These are phyloP conservation scores for Muscicapa striata DNA, from an alignment of 2,797 vertebrate genomes.

Conservation along the genomic window DNA sequence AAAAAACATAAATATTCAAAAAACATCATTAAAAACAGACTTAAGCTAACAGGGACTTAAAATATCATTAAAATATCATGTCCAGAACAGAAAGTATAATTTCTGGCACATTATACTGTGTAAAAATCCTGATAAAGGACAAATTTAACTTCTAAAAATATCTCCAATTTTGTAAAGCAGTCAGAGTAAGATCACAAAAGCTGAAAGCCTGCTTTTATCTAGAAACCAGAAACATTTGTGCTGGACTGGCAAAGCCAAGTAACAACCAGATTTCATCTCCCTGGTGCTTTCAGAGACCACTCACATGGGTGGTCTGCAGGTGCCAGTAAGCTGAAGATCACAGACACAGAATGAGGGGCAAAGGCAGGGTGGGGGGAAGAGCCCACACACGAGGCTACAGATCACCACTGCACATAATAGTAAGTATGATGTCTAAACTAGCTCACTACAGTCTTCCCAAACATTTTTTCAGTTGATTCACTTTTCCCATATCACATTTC, in stretches of 20 bases:
- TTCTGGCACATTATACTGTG: background rate
- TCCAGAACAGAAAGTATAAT: background rate
- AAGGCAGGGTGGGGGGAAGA: background rate
- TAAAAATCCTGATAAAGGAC: background rate
- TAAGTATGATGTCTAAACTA: background rate
- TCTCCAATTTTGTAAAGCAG: background rate
- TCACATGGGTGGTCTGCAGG: background rate
- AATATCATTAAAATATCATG: background rate
- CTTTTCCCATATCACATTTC: background rate
- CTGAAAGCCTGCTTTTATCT: background rate
- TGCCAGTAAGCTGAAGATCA: background rate
- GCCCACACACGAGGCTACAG: rapidly evolving
- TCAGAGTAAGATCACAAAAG: background rate
- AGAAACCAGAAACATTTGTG: background rate
- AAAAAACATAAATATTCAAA: background rate
- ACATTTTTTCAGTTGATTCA: background rate
- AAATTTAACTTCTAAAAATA: background rate
- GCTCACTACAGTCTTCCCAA: background rate
- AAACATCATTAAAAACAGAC: background rate
- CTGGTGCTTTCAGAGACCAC: background rate
- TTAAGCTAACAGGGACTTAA: background rate
- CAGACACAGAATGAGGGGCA: background rate
- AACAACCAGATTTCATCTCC: background rate
- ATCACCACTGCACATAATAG: background rate
- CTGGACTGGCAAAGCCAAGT: background rate